These are phyloP conservation scores for Thamnophis sirtalis DNA, from an alignment of 2,113 vertebrate species.

Conservation along the genomic window DNA sequence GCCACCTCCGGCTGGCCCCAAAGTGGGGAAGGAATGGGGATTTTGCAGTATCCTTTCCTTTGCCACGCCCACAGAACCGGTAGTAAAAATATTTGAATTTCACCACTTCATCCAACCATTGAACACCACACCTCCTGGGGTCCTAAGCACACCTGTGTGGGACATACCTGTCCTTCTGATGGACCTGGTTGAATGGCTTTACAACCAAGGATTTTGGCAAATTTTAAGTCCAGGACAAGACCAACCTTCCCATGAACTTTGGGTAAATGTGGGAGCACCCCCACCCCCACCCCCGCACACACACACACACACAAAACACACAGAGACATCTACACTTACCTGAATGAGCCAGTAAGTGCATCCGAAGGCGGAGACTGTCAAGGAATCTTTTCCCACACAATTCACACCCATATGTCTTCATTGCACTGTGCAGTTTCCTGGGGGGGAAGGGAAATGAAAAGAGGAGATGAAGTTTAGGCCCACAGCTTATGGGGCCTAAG, in stretches of 20 bases:
- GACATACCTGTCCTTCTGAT: neutral
- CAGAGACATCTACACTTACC: conserved; percentile 70
- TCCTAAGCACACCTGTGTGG: neutral
- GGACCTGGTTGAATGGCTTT: neutral
- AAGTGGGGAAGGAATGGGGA: too few species aligned
- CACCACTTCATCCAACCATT: too few species aligned
- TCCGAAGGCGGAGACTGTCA: conserved; percentile 95
- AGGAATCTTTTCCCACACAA: conserved; percentile 96
- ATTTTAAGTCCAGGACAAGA: neutral
- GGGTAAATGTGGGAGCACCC: neutral
- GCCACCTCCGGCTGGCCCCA: too few species aligned
- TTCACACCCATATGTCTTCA: conserved; percentile 98
- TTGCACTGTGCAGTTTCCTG: conserved; percentile 98
- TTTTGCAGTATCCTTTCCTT: too few species aligned
- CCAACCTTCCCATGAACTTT: fast-evolving
- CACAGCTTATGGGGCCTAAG: neutral
- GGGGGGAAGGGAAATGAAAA: conserved; percentile 40
- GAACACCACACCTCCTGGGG: neutral
- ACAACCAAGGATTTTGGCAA: fast-evolving
- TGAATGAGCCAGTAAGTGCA: conserved; percentile 99
- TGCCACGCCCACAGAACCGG: too few species aligned
- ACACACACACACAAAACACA: neutral
- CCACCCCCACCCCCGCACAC: too few species aligned
- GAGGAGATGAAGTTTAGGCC: conserved; percentile 17
- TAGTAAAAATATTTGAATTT: too few species aligned